Base-by-base conservation (phyloP, 2,888 invertebrate species). In the Dicycla oo region DNA sequence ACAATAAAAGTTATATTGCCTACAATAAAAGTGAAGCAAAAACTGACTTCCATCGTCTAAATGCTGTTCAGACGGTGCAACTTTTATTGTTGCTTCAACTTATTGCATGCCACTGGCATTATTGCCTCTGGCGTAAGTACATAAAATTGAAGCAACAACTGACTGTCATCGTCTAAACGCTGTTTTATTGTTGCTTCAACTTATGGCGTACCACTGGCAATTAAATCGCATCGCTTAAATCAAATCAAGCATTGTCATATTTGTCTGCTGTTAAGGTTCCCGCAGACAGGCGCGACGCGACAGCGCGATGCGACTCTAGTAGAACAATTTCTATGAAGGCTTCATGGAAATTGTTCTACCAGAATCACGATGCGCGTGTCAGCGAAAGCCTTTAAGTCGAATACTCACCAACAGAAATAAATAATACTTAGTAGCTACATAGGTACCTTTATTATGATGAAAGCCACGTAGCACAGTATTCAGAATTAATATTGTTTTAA, bases 401-500 rank as follows among this genome's bases (percentile, higher is more conserved):
- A 49, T 26, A 34, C 68, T 20, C 30, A 30, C 3, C 11, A 38
- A 34, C 69, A 38, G 5, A 47, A 54, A 38, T 15, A 56, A 15
- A 8, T 38, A 38, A 45, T 60, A 7, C 4, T 23, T 34, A 62
- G 15, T 20, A 7, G 4, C n/a, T n/a, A n/a, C n/a, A 20, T 38
- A 38, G n/a, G 10, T 45, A 38, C 20, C 15, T 26, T 40, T 20
- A 56, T 18, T 43, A 56, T n/a, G 11, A 58, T 23, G 30, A 58
- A 64, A 58, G 23, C 26, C 38, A 43, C 18, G 38, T n/a, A 45
- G 20, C 4, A 10, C 43, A 63, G 63, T n/a, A 61, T 54, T 40
- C 26, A 26, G n/a, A 30, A 18, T 30, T 56, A 26, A 61, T 61
- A 47, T 66, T 65, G 40, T 71, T 76, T 63, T 61, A 68, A 68